Conservation (phyloP, 2,113 vertebrate species). For the Tragelaphus strepsiceros region DNA sequence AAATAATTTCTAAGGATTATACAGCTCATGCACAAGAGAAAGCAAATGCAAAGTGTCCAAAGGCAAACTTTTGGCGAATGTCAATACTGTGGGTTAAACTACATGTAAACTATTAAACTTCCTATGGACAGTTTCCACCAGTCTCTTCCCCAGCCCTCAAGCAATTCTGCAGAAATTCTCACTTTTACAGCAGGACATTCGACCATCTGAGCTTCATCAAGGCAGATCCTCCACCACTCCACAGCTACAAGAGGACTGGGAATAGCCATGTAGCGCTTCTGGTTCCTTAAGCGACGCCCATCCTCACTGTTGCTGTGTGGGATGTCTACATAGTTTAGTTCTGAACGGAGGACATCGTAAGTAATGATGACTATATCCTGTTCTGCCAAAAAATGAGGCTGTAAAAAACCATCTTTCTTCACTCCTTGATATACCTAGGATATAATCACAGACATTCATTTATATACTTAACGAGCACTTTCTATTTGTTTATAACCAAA, state of each 20-base stretch:
- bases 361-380: conserved; percentile 99
- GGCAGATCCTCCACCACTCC: conserved; percentile 98
- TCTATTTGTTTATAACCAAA: background rate
- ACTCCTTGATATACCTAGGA: conserved; percentile 95
- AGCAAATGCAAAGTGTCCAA: background rate
- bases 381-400: conserved; percentile 93
- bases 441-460: conserved; percentile 23
- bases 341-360: conserved; percentile 94
- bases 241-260: conserved; percentile 97
- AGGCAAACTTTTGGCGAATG: background rate
- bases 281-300: conserved; percentile 94
- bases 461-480: background rate
- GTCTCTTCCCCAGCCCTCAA: background rate
- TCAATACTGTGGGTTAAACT: background rate
- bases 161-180: conserved; percentile 34
- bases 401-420: conserved; percentile 97
- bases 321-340: conserved; percentile 97
- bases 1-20: background rate
- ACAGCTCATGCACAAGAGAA: background rate
- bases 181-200: conserved; percentile 97
- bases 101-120: background rate
- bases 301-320: conserved; percentile 97
- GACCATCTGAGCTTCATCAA: conserved; percentile 99
- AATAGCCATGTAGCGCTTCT: conserved; percentile 99
- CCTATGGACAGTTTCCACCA: background rate